Conservation (phyloP, 2,888 invertebrate species). For the Drosophila meridiana region DNA sequence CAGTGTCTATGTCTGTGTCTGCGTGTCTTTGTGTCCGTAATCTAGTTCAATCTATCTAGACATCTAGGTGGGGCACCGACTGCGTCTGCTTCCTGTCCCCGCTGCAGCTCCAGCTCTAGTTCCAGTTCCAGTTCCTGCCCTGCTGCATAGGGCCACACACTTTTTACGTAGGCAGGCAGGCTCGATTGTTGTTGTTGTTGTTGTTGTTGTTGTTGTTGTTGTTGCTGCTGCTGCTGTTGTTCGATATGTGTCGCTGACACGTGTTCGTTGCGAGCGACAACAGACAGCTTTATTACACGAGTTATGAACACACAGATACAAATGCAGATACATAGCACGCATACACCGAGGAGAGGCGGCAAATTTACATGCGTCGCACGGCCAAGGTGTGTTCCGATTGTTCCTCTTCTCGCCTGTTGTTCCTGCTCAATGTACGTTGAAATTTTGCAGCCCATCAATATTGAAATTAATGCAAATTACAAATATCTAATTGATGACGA, state of each 20-base stretch:
- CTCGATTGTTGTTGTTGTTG: slow-evolving; percentile 9
- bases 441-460: slow-evolving; percentile 42
- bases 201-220: slow-evolving; percentile 18
- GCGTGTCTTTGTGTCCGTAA: slow-evolving; percentile 30
- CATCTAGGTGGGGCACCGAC: slow-evolving; percentile 65
- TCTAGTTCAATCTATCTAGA: slow-evolving; percentile 73
- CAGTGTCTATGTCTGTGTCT: background rate
- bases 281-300: slow-evolving; percentile 65
- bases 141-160: slow-evolving; percentile 12
- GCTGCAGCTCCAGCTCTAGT: background rate
- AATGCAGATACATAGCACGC: slow-evolving; percentile 7
- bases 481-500: slow-evolving; percentile 49
- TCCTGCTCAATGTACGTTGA: background rate
- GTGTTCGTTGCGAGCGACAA: slow-evolving; percentile 66
- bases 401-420: background rate
- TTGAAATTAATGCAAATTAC: slow-evolving; percentile 71
- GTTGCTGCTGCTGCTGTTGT: slow-evolving; percentile 26
- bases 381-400: slow-evolving; percentile 29
- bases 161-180: slow-evolving; percentile 49
- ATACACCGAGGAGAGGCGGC: slow-evolving; percentile 15
- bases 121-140: slow-evolving; percentile 17
- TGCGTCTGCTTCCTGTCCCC: background rate
- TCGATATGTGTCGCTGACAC: slow-evolving; percentile 77
- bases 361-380: slow-evolving; percentile 36
- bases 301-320: slow-evolving; percentile 55